Evolutionary conservation across 2,888 invertebrate species (phyloP).

Genomic region (Phyto melanocephala): DNA sequence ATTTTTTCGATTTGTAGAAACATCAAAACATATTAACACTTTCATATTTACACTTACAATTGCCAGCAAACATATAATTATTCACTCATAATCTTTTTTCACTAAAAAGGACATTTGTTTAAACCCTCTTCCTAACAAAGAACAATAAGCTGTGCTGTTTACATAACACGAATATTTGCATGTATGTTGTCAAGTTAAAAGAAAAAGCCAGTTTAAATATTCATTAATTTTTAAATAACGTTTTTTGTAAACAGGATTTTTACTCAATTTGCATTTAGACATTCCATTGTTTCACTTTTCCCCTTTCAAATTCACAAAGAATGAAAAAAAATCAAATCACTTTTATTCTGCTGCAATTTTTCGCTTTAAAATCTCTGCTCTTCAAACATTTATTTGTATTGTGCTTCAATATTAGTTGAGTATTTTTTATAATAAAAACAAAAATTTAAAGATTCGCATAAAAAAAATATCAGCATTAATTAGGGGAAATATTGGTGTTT

Average conservation of each 20-base stretch:
- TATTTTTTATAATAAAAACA: not conserved
- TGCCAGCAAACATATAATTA: not conserved
- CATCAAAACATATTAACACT: no score
- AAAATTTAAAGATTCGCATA: not conserved
- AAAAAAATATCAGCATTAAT: not conserved
- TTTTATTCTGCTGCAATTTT: not conserved
- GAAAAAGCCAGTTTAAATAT: no score
- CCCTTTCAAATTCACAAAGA: no score
- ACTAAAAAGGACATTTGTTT: not conserved
- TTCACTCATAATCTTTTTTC: not conserved
- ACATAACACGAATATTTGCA: not conserved
- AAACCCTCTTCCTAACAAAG: no score
- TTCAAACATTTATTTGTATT: not conserved
- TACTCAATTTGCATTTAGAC: not conserved
- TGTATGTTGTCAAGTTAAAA: no score
- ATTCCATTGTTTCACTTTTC: not conserved
- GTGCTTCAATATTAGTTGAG: not conserved
- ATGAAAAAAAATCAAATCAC: not conserved
- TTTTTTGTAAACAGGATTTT: no score
- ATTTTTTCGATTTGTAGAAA: no score
- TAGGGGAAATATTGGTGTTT: constrained; percentile 47
- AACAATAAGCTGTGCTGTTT: no score
- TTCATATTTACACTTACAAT: not conserved
- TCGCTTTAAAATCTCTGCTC: not conserved
- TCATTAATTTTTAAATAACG: no score